Evolutionary conservation across 64 coral and sea anemone species (phyloP).

Genomic region (Montipora sp.): DNA sequence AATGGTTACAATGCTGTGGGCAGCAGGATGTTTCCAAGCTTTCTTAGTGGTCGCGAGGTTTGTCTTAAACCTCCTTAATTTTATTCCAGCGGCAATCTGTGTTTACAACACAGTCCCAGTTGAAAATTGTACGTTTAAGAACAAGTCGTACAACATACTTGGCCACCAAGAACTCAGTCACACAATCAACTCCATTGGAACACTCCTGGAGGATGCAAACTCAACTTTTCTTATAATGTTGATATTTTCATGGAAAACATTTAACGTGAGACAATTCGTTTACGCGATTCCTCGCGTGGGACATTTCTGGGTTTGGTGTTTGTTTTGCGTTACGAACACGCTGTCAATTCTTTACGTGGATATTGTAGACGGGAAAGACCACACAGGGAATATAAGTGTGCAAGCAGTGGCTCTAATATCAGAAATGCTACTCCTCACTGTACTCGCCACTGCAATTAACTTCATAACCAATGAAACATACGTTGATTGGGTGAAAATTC

Average conservation of each 20-base stretch:
- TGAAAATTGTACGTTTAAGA: conserved; percentile 53
- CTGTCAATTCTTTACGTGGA: conserved; percentile 62
- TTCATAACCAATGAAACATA: conserved; percentile 66
- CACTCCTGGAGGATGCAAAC: conserved; percentile 58
- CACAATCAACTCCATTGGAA: conserved; percentile 37
- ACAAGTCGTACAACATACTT: conserved; percentile 45
- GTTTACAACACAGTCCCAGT: conserved; percentile 65
- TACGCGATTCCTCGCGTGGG: conserved; percentile 67
- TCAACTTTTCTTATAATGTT: conserved; percentile 34
- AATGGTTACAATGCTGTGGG: not conserved
- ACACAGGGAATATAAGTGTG: conserved; percentile 5
- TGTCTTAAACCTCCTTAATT: conserved; percentile 61
- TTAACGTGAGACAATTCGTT: conserved; percentile 58
- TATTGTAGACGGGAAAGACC: conserved; percentile 54
- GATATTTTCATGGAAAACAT: conserved; percentile 68
- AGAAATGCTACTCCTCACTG: conserved; percentile 64
- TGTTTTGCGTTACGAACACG: conserved; percentile 50
- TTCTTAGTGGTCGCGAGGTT: conserved; percentile 56
- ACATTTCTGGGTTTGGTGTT: conserved; percentile 88
- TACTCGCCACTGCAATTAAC: conserved; percentile 72
- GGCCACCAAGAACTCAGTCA: conserved; percentile 31
- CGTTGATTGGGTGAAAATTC: conserved; percentile 61
- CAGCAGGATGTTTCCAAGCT: conserved; percentile 48
- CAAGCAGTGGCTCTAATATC: conserved; percentile 41
- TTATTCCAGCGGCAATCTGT: conserved; percentile 52